Evolutionary conservation across 2,888 invertebrate species (phyloP).

Genomic region (Cyaniris semiargus): DNA sequence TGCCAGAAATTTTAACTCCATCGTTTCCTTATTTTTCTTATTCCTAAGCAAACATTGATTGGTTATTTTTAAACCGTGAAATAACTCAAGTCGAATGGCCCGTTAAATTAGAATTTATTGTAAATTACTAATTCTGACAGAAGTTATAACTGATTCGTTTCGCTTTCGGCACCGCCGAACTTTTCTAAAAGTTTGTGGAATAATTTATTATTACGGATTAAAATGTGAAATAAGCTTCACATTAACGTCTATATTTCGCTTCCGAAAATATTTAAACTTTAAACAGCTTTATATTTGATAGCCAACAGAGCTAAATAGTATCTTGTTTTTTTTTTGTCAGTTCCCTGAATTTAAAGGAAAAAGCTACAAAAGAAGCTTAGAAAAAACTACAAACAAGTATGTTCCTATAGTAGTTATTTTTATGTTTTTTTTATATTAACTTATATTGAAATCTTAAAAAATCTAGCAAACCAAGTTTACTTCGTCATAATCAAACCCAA

Average conservation of each 20-base stretch:
- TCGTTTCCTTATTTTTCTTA: not conserved
- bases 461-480: too few species aligned
- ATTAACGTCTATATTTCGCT: not conserved
- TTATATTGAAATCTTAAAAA: too few species aligned
- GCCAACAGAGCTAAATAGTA: not conserved
- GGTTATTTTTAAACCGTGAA: constrained; percentile 2
- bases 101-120: constrained; percentile 22
- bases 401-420: too few species aligned
- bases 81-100: constrained; percentile 11
- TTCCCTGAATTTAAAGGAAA: not conserved
- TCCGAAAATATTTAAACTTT: not conserved
- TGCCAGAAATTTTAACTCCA: not conserved
- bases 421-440: too few species aligned
- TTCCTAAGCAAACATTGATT: not conserved
- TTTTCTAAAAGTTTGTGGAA: constrained; percentile 1
- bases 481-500: too few species aligned
- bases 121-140: constrained; percentile 14
- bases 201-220: not conserved
- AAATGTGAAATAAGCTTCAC: not conserved
- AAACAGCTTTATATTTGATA: not conserved
- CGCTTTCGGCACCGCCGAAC: not conserved
- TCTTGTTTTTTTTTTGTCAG: not conserved
- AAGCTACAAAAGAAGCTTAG: not conserved
- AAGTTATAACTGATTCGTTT: constrained; percentile 22
- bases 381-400: too few species aligned